These are phyloP conservation scores for Pocota personata DNA, from an alignment of 2,888 invertebrate genomes.

Conservation along the genomic window DNA sequence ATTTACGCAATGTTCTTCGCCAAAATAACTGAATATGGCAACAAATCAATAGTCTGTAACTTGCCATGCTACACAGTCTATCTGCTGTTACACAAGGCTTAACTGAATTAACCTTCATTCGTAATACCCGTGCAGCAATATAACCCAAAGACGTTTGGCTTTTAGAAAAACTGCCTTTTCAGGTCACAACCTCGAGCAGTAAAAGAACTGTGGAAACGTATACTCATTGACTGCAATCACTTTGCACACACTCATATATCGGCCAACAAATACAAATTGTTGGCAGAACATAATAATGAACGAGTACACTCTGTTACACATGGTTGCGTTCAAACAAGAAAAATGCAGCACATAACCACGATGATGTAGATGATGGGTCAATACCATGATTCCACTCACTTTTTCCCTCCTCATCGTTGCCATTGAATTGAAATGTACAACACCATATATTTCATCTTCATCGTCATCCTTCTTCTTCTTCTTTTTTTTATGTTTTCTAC, in stretches of 20 bases:
- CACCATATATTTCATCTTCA: conserved; percentile 15
- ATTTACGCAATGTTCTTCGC: no score
- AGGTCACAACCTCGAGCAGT: conserved; percentile 52
- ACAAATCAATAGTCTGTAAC: neutral
- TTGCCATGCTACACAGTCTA: neutral
- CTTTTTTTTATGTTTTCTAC: neutral
- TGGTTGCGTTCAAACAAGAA: conserved; percentile 45
- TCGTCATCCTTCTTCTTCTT: neutral
- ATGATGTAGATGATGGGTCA: conserved; percentile 39
- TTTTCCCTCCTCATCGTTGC: neutral
- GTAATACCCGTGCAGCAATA: neutral
- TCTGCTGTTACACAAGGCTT: neutral
- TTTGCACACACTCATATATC: conserved; percentile 43
- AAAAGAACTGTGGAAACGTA: conserved; percentile 28
- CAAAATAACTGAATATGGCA: no score
- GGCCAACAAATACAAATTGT: conserved; percentile 48
- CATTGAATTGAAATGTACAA: neutral
- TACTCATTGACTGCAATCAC: conserved; percentile 44
- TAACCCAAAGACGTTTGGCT: neutral
- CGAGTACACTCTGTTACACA: conserved; percentile 54
- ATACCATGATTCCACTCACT: conserved; percentile 24
- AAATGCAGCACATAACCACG: conserved; percentile 12
- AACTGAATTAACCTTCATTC: conserved; percentile 29
- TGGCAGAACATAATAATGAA: conserved; percentile 61
- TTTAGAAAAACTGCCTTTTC: conserved; percentile 38